Evolutionary conservation across 2,888 invertebrate genomes (phyloP), one percentile per base, ranked within the genome.

Genomic region (Ormia ochracea): DNA sequence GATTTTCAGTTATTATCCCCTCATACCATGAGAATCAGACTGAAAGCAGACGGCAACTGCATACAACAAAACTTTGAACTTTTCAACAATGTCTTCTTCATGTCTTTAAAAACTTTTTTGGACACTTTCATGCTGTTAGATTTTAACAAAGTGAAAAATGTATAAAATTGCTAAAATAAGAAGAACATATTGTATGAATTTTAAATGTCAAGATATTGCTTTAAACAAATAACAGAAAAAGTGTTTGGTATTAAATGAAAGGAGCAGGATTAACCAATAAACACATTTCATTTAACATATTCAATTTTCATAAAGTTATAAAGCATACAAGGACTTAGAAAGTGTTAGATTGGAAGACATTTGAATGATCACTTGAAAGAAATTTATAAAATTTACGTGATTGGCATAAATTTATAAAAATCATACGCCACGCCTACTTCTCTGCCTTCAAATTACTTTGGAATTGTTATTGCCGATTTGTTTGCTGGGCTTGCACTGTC

Each of bases 151-250:
- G 36, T 7, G 36, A 48, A 50, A 31, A 33, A 33, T 3, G 19
- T 23, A 52, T 28, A 52, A 54, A 54, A 50, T 23, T 45, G 26
- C 14, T 14, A 28, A 14, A 38, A 65, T 45, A 48, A 48, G 50
- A 41, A 43, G 50, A 76, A 72, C 72, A 80, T 80, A 80, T 80
- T 80, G 76, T 68, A 76, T 72, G 76, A 76, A 75, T 80, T 75
- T 61, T 66, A 70, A 79, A 72, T 80, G 52, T 79, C 28, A 31
- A 54, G 68, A 59, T 70, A 58, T 74, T 63, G 58, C 58, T 66
- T 66, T 48, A 63, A 33, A 65, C 48, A 74, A 65, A 65, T 56
- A 58, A 48, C 12, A 43, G 31, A 50, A 63, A 54, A 19, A 56
- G 6, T 28, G 26, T 21, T 50, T 6, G 9, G 33, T 14, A 66